phyloP scores from a whole-genome alignment of 2,888 invertebrate genomes.

The Drosophila anceps region DNA sequence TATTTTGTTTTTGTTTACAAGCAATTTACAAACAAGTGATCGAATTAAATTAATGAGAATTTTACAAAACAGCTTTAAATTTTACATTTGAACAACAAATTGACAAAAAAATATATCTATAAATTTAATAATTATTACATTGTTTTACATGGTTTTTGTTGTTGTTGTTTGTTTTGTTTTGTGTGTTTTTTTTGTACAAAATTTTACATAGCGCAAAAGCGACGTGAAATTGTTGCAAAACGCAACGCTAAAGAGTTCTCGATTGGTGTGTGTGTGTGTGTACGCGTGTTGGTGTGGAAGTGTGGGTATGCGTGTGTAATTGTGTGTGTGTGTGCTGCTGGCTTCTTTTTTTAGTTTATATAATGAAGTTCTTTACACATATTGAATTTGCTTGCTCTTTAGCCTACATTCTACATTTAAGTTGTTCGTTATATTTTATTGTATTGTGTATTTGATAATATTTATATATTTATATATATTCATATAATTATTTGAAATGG shows the following conservation, averaged over 20 bases:
- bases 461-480: slow-evolving; percentile 41
- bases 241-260: slow-evolving; percentile 66
- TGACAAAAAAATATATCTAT: slow-evolving; percentile 56
- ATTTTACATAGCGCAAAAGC: slow-evolving; percentile 80
- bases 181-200: slow-evolving; percentile 63
- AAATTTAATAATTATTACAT: slow-evolving; percentile 46
- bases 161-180: slow-evolving; percentile 21
- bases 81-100: slow-evolving; percentile 71
- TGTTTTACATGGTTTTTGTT: slow-evolving; percentile 56
- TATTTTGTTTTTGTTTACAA: slow-evolving; percentile 40
- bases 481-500: slow-evolving; percentile 66
- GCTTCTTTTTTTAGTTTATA: slow-evolving; percentile 38
- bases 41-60: slow-evolving; percentile 73
- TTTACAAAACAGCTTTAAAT: slow-evolving; percentile 65
- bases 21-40: slow-evolving; percentile 66
- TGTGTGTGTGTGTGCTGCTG: slow-evolving; percentile 51
- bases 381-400: slow-evolving; percentile 50
- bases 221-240: slow-evolving; percentile 69
- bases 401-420: slow-evolving; percentile 72
- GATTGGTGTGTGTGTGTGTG: slow-evolving; percentile 38
- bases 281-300: slow-evolving; percentile 18
- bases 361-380: slow-evolving; percentile 39
- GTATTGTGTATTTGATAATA: slow-evolving; percentile 33
- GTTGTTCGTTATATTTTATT: slow-evolving; percentile 46
- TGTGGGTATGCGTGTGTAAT: slow-evolving; percentile 16